Conservation (phyloP, 2,113 vertebrate species). For the Orycteropus afer region DNA sequence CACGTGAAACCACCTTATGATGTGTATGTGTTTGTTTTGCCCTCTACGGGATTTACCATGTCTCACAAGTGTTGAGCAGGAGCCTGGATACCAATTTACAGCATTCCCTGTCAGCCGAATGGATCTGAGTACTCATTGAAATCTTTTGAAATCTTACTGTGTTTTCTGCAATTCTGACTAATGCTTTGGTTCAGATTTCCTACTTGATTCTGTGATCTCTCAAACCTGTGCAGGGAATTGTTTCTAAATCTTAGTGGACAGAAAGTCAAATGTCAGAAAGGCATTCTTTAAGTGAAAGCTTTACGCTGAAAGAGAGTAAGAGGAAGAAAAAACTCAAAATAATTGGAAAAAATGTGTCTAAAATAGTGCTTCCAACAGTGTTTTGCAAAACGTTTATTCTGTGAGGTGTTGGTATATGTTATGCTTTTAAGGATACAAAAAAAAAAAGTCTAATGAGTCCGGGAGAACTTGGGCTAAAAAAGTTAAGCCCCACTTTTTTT, state of each 20-base stretch:
- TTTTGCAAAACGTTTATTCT: not conserved
- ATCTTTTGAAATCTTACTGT: not conserved
- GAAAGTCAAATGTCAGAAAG: not conserved
- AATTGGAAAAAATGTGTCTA: not conserved
- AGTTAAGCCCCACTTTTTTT: not conserved
- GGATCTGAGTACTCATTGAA: constrained; percentile 23
- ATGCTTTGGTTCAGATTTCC: not conserved
- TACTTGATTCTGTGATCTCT: not conserved
- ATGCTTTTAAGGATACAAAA: not conserved
- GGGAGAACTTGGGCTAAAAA: constrained; percentile 18
- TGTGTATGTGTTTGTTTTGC: constrained; percentile 30
- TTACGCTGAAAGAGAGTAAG: not conserved
- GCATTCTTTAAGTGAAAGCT: constrained; percentile 18
- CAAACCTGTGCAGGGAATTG: not conserved
- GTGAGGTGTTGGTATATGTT: not conserved
- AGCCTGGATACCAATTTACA: not conserved
- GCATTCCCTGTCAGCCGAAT: constrained; percentile 34
- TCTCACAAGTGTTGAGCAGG: not conserved
- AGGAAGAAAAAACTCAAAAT: not conserved
- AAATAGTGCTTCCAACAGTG: not conserved
- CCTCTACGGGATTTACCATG: not conserved
- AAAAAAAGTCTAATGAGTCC: not conserved
- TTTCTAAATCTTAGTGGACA: not conserved
- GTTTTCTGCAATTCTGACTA: not conserved
- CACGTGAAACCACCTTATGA: constrained; percentile 4